Evolutionary conservation across 2,888 invertebrate genomes (phyloP).

Genomic region (Acheta domesticus): DNA sequence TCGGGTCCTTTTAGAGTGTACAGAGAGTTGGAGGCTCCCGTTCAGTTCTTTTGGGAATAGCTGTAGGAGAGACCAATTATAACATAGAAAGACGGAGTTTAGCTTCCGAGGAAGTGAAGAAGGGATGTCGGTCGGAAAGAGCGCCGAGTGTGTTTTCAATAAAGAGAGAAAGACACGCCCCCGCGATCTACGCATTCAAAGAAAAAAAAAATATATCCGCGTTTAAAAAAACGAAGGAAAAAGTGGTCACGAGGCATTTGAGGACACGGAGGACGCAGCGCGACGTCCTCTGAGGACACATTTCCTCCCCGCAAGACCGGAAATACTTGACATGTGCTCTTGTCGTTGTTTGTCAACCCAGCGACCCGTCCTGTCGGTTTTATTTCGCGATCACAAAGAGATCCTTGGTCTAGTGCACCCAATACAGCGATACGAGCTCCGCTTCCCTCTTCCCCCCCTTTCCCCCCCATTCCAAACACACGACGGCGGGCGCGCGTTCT

Average conservation of each 20-base stretch:
- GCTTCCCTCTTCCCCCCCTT: neutral
- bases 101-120: neutral
- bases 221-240: neutral
- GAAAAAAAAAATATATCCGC: neutral
- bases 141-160: neutral
- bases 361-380: neutral
- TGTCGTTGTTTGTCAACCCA: neutral
- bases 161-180: neutral
- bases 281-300: neutral
- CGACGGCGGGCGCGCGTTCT: neutral
- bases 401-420: neutral
- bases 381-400: neutral
- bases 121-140: neutral
- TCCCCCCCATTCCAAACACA: no score
- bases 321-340: constrained; percentile 18
- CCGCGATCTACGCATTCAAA: neutral
- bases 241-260: neutral
- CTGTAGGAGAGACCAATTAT: constrained; percentile 7
- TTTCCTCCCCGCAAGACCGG: constrained; percentile 8
- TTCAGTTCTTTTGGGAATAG: neutral
- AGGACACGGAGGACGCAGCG: neutral
- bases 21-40: neutral
- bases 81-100: neutral
- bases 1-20: neutral
- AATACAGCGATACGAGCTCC: neutral